Conservation (phyloP, 2,888 invertebrate species). For the Oscheius onirici region DNA sequence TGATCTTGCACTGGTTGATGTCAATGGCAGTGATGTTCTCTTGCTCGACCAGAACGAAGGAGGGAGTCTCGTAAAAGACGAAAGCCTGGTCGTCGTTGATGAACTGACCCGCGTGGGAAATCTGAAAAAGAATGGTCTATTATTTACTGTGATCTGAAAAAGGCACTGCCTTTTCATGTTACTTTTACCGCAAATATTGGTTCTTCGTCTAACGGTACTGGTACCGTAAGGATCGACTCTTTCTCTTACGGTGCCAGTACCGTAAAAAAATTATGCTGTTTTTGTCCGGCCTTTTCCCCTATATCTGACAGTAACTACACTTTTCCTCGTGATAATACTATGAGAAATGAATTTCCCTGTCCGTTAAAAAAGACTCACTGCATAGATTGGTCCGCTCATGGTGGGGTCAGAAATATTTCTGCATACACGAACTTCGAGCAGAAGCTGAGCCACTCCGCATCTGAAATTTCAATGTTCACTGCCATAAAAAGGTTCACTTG, state of each 20-base stretch:
- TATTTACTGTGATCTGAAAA: not conserved
- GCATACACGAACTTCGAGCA: conserved; percentile 43
- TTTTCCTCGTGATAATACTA: too few relatives aligned
- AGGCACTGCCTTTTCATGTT: too few relatives aligned
- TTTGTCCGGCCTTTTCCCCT: too few relatives aligned
- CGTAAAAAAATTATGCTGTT: too few relatives aligned
- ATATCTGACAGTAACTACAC: too few relatives aligned
- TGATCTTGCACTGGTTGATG: conserved; percentile 51
- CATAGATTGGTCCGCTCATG: conserved; percentile 45
- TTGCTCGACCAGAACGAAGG: conserved; percentile 44
- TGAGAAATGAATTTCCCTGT: not conserved
- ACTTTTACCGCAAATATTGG: too few relatives aligned
- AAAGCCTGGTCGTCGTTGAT: conserved; percentile 50
- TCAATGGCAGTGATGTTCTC: conserved; percentile 45
- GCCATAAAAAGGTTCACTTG: conserved; percentile 17
- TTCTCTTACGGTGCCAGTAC: too few relatives aligned
- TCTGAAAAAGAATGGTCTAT: conserved; percentile 29
- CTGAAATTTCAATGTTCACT: not conserved
- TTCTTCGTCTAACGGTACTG: too few relatives aligned
- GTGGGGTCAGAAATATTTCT: conserved; percentile 46
- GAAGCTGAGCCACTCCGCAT: conserved; percentile 43
- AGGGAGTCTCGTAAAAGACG: conserved; percentile 51
- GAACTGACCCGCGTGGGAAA: conserved; percentile 52
- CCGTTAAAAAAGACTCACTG: conserved; percentile 38
- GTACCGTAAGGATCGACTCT: too few relatives aligned